Conservation (phyloP, 2,888 invertebrate species). For the Eilema caniola region DNA sequence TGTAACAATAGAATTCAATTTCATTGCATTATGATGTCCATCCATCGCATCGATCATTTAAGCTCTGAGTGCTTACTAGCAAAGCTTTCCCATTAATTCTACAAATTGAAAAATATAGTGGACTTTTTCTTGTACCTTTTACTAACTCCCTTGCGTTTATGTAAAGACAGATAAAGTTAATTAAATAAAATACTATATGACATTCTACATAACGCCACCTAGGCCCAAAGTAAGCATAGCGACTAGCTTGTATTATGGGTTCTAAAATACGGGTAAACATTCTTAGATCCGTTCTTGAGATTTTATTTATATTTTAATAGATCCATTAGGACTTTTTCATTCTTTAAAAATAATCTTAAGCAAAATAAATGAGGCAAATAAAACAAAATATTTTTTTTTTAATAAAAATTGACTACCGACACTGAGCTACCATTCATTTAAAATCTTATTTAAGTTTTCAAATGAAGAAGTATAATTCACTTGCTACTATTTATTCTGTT, state of each 20-base stretch:
- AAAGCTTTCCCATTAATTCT: conserved; percentile 2
- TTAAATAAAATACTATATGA: not conserved
- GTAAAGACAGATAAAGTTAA: not conserved
- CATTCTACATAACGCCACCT: not conserved
- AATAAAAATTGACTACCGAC: not conserved
- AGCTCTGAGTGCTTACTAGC: conserved; percentile 6
- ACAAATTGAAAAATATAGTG: not conserved
- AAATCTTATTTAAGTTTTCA: not conserved
- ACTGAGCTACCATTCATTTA: not conserved
- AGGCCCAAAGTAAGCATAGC: too few relatives aligned
- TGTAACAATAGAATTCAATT: not conserved
- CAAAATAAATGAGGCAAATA: not conserved
- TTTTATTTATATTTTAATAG: too few relatives aligned
- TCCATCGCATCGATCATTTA: conserved; percentile 8
- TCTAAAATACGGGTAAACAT: too few relatives aligned
- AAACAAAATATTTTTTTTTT: too few relatives aligned
- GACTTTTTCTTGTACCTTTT: not conserved
- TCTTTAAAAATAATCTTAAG: not conserved
- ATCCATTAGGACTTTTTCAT: too few relatives aligned
- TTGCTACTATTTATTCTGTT: conserved; percentile 9
- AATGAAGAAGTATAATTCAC: not conserved
- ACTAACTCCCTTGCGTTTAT: not conserved
- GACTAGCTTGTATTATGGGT: too few relatives aligned
- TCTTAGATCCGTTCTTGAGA: too few relatives aligned
- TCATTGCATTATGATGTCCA: conserved; percentile 2